Evolutionary conservation across 1,140 invertebrate genomes (phyloP).

Genomic region (Cotesia glomerata): DNA sequence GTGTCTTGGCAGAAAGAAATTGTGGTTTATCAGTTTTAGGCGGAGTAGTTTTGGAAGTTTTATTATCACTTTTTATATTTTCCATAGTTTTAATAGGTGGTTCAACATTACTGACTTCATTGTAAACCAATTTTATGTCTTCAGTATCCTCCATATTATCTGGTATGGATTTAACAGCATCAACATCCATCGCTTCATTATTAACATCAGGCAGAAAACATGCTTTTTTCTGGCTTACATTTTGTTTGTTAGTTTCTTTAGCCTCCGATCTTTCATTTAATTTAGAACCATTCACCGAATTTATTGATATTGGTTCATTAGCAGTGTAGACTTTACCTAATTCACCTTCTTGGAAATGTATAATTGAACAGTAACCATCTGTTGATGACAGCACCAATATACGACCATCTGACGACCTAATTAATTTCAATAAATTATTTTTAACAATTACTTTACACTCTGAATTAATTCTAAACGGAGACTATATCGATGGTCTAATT

Average conservation of each 20-base stretch:
- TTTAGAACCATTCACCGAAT: conserved; percentile 22
- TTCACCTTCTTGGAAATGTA: conserved; percentile 83
- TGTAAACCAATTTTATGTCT: conserved; percentile 73
- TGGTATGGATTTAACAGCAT: conserved; percentile 45
- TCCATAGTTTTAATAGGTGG: conserved; percentile 27
- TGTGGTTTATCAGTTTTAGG: conserved; percentile 43
- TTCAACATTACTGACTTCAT: conserved; percentile 58
- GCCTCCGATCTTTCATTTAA: not conserved
- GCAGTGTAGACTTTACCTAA: conserved; percentile 74
- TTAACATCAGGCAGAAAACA: conserved; percentile 44
- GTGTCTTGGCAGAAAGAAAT: conserved; percentile 63
- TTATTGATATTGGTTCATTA: conserved; percentile 1
- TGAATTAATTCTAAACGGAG: not conserved
- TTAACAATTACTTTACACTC: conserved; percentile 10
- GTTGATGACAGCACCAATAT: conserved; percentile 88
- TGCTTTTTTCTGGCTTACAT: conserved; percentile 31
- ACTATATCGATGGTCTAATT: no score
- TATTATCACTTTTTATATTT: conserved; percentile 29
- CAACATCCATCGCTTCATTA: conserved; percentile 58
- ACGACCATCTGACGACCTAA: conserved; percentile 81
- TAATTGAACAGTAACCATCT: conserved; percentile 93
- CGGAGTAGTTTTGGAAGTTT: conserved; percentile 38
- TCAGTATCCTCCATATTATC: conserved; percentile 57
- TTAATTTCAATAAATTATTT: conserved; percentile 28
- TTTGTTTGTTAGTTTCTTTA: conserved; percentile 41